phyloP scores from a whole-genome alignment of 2,797 vertebrate species.

The Moxostoma hubbsi region DNA sequence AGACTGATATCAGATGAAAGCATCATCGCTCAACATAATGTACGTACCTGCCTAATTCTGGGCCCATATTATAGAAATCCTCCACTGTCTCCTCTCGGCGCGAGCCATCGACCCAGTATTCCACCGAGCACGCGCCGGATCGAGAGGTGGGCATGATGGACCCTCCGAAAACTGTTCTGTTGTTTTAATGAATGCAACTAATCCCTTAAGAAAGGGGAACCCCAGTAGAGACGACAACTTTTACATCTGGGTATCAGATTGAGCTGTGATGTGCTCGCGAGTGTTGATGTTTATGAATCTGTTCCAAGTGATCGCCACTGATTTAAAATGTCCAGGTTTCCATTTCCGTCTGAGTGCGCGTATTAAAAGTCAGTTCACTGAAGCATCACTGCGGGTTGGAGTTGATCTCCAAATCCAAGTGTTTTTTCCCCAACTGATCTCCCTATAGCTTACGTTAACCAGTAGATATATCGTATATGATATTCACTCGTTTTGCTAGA shows the following conservation, averaged over 20 bases:
- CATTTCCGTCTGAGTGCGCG: constrained; percentile 51
- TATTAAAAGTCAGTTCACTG: constrained; percentile 31
- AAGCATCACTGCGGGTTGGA: constrained; percentile 36
- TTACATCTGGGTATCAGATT: constrained; percentile 39
- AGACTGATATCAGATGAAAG: neutral
- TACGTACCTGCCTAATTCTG: constrained; percentile 80
- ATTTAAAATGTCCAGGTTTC: constrained; percentile 47
- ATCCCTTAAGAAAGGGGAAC: constrained; percentile 42
- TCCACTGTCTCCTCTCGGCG: constrained; percentile 80
- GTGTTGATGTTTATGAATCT: constrained; percentile 12
- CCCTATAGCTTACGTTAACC: neutral
- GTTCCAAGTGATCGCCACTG: constrained; percentile 9
- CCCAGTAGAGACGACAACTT: constrained; percentile 24
- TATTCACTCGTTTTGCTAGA: constrained; percentile 42
- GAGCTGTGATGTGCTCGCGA: neutral
- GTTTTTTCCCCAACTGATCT: constrained; percentile 21
- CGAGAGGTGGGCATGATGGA: constrained; percentile 82
- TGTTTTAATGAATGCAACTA: constrained; percentile 31
- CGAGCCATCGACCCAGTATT: constrained; percentile 88
- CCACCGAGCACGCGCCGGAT: constrained; percentile 73
- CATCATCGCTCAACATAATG: neutral
- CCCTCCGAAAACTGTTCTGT: constrained; percentile 36
- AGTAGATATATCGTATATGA: neutral
- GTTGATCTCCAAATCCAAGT: neutral
- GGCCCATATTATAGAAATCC: constrained; percentile 82